These are phyloP conservation scores for Ophion ellenae DNA, from an alignment of 2,888 invertebrate genomes.

Conservation along the genomic window DNA sequence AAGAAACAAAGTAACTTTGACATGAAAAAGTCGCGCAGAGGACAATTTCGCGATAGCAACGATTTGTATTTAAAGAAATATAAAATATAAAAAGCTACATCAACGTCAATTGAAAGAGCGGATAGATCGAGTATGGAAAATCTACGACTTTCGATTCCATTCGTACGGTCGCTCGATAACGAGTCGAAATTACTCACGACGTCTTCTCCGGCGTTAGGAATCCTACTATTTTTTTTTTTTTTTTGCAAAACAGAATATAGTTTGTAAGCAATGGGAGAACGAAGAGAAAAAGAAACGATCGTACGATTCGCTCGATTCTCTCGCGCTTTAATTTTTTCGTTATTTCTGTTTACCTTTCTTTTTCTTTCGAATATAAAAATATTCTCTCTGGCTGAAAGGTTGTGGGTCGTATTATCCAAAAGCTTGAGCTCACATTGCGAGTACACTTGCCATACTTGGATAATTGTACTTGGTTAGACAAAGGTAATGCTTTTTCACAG, in stretches of 20 bases:
- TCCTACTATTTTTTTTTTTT: too few species aligned
- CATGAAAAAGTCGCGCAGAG: not conserved
- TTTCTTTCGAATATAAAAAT: conserved; percentile 5
- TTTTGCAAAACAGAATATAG: not conserved
- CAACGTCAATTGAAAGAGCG: not conserved
- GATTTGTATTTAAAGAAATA: conserved; percentile 10
- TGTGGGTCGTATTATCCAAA: conserved; percentile 67
- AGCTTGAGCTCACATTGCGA: conserved; percentile 60
- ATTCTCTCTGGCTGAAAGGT: conserved; percentile 67
- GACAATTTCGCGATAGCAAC: not conserved
- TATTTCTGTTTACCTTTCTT: conserved; percentile 45
- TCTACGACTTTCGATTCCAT: conserved; percentile 9
- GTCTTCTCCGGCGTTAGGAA: conserved; percentile 13
- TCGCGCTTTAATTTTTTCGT: conserved; percentile 38
- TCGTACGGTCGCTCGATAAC: not conserved
- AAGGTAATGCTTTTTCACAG: conserved; percentile 82
- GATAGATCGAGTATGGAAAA: conserved; percentile 25
- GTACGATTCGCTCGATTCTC: conserved; percentile 9
- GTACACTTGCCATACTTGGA: conserved; percentile 63
- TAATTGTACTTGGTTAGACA: conserved; percentile 69
- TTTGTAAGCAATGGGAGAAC: not conserved
- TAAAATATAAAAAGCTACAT: not conserved
- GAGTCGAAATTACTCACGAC: not conserved
- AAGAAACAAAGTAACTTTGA: not conserved
- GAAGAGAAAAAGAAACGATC: not conserved